phyloP scores from a whole-genome alignment of 2,113 vertebrate species.

The Tursiops truncatus region DNA sequence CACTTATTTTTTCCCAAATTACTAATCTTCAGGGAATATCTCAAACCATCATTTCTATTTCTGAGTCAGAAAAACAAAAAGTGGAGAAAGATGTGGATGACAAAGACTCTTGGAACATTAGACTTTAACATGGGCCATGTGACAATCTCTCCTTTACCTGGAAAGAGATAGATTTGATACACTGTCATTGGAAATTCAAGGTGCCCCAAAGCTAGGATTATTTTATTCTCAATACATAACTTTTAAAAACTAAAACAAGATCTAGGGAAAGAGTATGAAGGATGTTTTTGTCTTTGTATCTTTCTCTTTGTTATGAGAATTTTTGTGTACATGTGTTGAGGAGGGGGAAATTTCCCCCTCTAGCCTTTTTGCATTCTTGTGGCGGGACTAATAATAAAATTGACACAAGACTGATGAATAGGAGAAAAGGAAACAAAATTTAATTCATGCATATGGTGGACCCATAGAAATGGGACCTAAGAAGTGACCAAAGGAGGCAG shows the following conservation, averaged over 20 bases:
- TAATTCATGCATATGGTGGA: no score
- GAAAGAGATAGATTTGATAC: not conserved
- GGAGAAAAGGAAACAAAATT: not conserved
- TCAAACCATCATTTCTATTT: not conserved
- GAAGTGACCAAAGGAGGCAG: not conserved
- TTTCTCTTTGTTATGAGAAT: not conserved
- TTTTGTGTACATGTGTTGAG: not conserved
- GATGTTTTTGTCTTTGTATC: not conserved
- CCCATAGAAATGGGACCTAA: not conserved
- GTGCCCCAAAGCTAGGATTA: not conserved
- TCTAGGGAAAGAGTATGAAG: not conserved
- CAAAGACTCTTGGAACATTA: not conserved
- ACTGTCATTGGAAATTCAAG: not conserved
- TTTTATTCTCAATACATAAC: not conserved
- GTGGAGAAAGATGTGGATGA: not conserved
- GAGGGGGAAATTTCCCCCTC: not conserved
- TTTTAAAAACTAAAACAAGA: not conserved
- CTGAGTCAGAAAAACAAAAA: slow-evolving; percentile 8
- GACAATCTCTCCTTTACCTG: not conserved
- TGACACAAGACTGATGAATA: not conserved
- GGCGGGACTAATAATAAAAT: not conserved
- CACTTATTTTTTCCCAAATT: slow-evolving; percentile 6
- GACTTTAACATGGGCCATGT: not conserved
- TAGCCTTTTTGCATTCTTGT: not conserved
- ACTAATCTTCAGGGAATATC: not conserved